These are phyloP conservation scores for Dendrolimus houi DNA, from an alignment of 2,888 invertebrate genomes.

Conservation along the genomic window DNA sequence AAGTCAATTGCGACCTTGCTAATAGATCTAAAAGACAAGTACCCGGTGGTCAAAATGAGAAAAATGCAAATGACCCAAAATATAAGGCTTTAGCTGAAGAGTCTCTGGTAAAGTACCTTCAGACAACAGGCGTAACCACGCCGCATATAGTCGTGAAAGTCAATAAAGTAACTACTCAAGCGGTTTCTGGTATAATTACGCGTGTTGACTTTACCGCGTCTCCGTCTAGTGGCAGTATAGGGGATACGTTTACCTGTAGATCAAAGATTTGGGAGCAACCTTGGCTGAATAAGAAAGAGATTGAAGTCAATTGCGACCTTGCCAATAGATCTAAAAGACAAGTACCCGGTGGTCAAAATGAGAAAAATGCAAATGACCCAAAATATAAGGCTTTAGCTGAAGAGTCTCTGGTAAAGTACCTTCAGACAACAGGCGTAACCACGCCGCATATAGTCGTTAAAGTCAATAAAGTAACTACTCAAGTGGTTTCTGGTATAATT, in stretches of 20 bases:
- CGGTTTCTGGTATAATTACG: slow-evolving; percentile 22
- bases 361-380: too few species aligned
- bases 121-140: slow-evolving; percentile 3
- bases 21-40: too few species aligned
- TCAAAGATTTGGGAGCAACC: slow-evolving; percentile 19
- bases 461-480: too few species aligned
- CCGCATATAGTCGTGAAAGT: slow-evolving; percentile 12
- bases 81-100: slow-evolving; percentile 18
- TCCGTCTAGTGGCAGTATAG: slow-evolving; percentile 4
- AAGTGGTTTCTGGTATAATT: too few species aligned
- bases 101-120: slow-evolving; percentile 18
- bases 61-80: slow-evolving; percentile 11
- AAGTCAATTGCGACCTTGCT: slow-evolving; percentile 16
- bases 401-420: too few species aligned
- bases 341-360: too few species aligned
- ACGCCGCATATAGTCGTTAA: too few species aligned
- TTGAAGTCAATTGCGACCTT: slow-evolving; percentile 16
- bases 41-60: too few species aligned
- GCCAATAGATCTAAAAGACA: slow-evolving; percentile 2
- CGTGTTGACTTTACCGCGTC: slow-evolving; percentile 17
- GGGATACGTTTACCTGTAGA: slow-evolving; percentile 14
- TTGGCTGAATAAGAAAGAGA: slow-evolving; percentile 19
- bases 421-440: too few species aligned
- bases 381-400: too few species aligned
- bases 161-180: slow-evolving; percentile 20